Base-by-base conservation (phyloP, 1,140 invertebrate genomes). In the Platyscapa corneri region DNA sequence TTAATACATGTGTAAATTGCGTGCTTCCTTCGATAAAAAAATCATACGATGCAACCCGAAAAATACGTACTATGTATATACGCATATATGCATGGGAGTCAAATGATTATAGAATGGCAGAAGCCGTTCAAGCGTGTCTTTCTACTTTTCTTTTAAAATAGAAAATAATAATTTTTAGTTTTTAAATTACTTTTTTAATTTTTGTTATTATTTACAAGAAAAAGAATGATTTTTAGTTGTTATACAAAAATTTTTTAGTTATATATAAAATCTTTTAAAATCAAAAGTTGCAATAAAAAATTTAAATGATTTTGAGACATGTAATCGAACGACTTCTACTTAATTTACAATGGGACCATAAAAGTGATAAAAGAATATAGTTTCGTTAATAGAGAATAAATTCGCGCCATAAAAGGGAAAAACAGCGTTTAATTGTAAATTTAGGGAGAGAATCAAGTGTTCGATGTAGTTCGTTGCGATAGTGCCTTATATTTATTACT, bases 51-150 rank as follows among this genome's bases (percentile, higher is more conserved):
- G 64, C 34, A 72, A 79, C 67, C 27, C 34, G 18, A 82, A 84
- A 80, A 85, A 79, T 86, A 86, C 82, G 78, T 83, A 86, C 42
- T 77, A 74, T 82, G 56, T 76, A 76, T 80, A 74, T 39, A 53
- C 72, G 16, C 32, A 39, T 84, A 83, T 67, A 81, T 82, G 80
- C 87, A 91, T 90, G 91, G 89, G 91, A 92, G 92, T 90, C 91
- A 92, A 92, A 89, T 60, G 49, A 85, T 91, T 91, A 92, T 92
- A 90, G 89, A 89, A 89, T 89, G 89, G 85, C 88, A 87, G 89
- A 90, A 92, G 88, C 90, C 89, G 88, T 89, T 91, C 86, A 88
- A 88, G 80, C 20, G 30, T 75, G 49, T 84, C 56, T 84, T 77
- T n/a, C 16, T 77, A 18, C 18, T 14, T 53, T 18, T 53, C 5